Evolutionary conservation across 1,140 invertebrate genomes (phyloP).

Genomic region (Olivierus martensii): DNA sequence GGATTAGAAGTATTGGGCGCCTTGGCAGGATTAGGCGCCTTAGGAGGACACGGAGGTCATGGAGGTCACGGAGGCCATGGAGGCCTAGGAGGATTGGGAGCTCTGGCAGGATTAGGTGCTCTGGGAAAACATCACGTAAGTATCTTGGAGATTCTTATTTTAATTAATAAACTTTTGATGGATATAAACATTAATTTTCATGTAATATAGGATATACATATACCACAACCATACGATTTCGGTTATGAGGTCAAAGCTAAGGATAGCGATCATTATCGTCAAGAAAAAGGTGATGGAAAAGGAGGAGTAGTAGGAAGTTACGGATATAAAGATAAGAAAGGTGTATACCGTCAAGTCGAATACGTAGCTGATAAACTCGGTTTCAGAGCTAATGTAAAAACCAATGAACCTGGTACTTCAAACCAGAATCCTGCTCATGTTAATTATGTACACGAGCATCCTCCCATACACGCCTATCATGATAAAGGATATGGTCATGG

Average conservation of each 20-base stretch:
- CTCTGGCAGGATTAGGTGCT: no score
- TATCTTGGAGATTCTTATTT: no score
- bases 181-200: no score
- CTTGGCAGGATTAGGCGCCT: no score
- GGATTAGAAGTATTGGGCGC: no score
- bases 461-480: background rate
- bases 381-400: conserved; percentile 18
- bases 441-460: background rate
- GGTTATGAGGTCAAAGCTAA: conserved; percentile 11
- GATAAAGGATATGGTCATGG: background rate
- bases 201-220: no score
- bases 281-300: conserved; percentile 16
- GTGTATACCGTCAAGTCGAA: conserved; percentile 15
- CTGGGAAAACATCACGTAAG: no score
- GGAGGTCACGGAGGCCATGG: no score
- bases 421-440: conserved; percentile 13
- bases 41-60: no score
- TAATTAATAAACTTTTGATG: no score
- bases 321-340: conserved; percentile 14
- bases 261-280: conserved; percentile 4
- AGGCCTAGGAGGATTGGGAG: no score
- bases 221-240: conserved; percentile 7
- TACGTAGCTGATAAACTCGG: conserved; percentile 21
- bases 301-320: conserved; percentile 17
- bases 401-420: conserved; percentile 20